Percentiles rank a stretch among this genome's conserved stretches.
phyloP scores from a whole-genome alignment of 2,888 invertebrate species.

The Dorcus parallelipipedus region DNA sequence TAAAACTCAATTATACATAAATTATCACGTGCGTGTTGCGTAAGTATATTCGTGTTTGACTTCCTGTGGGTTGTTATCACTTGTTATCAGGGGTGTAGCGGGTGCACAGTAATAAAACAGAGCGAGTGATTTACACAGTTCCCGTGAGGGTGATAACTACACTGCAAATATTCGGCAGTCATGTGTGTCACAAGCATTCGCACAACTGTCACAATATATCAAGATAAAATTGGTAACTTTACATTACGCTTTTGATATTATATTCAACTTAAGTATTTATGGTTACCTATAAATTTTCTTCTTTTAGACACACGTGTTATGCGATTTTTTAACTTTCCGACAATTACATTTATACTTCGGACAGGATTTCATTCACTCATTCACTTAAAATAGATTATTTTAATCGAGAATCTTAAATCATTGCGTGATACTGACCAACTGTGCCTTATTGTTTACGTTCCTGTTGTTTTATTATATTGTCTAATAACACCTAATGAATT shows the following conservation, averaged over 20 bases:
- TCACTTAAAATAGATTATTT: no score
- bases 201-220: constrained; percentile 18
- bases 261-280: constrained; percentile 15
- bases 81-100: constrained; percentile 14
- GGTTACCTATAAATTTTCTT: background rate
- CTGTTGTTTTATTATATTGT: no score
- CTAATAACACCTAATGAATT: no score
- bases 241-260: constrained; percentile 11
- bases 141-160: constrained; percentile 19
- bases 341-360: no score
- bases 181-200: constrained; percentile 17
- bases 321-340: no score
- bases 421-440: no score
- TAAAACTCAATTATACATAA: background rate
- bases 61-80: constrained; percentile 15
- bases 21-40: background rate
- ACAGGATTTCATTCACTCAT: no score
- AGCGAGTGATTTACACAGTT: constrained; percentile 18
- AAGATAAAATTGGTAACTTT: constrained; percentile 16
- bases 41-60: constrained; percentile 1
- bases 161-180: constrained; percentile 20
- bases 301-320: no score
- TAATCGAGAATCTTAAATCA: no score
- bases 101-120: constrained; percentile 19
- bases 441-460: no score